Evolutionary conservation across 2,888 invertebrate genomes (phyloP), one percentile per base, ranked within the genome.

Genomic region (Apodemia mormo): DNA sequence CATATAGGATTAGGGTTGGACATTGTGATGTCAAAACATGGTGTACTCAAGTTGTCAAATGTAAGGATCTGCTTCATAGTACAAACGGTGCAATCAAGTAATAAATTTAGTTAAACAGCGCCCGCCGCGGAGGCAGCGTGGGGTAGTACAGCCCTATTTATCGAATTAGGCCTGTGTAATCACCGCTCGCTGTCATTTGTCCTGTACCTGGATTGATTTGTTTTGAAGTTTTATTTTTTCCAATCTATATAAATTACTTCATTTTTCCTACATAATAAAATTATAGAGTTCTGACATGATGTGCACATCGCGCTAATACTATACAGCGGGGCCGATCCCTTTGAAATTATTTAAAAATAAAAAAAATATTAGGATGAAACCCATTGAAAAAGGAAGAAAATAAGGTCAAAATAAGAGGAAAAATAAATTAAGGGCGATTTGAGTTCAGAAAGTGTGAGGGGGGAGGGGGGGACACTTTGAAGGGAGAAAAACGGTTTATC

Each of bases 111-210:
- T 87, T 88, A 86, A 82, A 77, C 78, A 78, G 72, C 73, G 75
- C 75, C 72, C 71, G 70, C 67, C 69, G 68, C 76, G 75, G 73
- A 70, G 72, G 69, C 73, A 49, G 73, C 71, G 75, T 71, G 74
- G 75, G 78, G 72, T 71, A 73, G 77, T 52, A 77, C 80, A 79
- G 80, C 81, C 83, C 86, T 85, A 89, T 86, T 88, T 87, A 88
- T 88, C 86, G 86, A 88, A 88, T 90, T 90, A 89, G 83, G 82
- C 81, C 83, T 83, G 84, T 82, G 88, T 88, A 89, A 90, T 90
- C 89, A 89, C 86, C 84, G 84, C 84, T 83, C 84, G 82, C 80
- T 81, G 82, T 81, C 81, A 82, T 80, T 84, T 81, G 79, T 76
- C 73, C 72, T 68, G 67, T 69, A 73, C 71, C 29, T 43, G 65